Conservation (phyloP, 2,797 vertebrate genomes). For the Falco concolor region DNA sequence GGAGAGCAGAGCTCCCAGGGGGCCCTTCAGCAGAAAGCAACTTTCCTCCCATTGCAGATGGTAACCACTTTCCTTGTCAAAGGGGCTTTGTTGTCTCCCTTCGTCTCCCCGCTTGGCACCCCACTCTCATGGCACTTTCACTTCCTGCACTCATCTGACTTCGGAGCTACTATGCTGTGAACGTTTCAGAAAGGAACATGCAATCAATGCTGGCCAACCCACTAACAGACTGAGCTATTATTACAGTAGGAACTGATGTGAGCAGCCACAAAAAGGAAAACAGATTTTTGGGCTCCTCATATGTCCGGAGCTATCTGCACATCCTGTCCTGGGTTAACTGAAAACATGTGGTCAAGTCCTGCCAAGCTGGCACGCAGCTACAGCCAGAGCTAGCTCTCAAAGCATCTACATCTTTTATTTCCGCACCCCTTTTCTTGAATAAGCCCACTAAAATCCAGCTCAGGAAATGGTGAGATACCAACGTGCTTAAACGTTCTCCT, state of each 20-base stretch:
- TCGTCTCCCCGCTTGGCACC: not conserved
- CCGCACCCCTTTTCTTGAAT: not conserved
- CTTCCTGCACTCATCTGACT: not conserved
- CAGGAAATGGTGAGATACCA: not conserved
- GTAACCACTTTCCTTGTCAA: not conserved
- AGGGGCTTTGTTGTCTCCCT: not conserved
- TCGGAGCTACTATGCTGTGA: not conserved
- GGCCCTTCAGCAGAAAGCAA: not conserved
- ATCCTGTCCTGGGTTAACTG: not conserved
- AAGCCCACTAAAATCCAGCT: not conserved
- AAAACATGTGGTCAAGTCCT: constrained; percentile 20
- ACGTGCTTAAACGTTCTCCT: not conserved
- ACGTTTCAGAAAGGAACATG: not conserved
- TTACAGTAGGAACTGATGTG: constrained; percentile 16
- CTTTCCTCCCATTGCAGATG: not conserved
- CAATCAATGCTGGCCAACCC: not conserved
- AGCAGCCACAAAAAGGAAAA: constrained; percentile 44
- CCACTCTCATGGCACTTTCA: not conserved
- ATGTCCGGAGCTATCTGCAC: not conserved
- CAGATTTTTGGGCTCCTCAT: not conserved
- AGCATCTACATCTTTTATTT: not conserved
- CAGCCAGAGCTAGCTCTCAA: not conserved
- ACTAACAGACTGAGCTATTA: not conserved
- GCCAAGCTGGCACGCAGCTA: not conserved
- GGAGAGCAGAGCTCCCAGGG: not conserved